These are phyloP conservation scores for Scaptomyza polygonia DNA, from an alignment of 2,888 invertebrate genomes.

Conservation along the genomic window DNA sequence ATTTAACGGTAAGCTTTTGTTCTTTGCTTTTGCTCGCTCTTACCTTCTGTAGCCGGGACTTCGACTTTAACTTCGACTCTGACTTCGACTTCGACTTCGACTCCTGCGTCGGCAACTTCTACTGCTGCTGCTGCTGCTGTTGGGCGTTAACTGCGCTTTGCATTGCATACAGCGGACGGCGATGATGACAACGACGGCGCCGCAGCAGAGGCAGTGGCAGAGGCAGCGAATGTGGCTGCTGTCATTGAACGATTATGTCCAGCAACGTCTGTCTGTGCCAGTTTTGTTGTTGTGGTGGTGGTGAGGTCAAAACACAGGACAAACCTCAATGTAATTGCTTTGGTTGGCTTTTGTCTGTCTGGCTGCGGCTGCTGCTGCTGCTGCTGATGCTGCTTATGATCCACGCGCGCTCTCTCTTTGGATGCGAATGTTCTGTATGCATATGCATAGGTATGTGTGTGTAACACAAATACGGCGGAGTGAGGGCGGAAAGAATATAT, in stretches of 20 bases:
- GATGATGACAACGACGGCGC: constrained; percentile 28
- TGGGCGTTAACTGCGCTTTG: constrained; percentile 61
- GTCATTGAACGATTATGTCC: constrained; percentile 69
- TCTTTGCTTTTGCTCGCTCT: constrained; percentile 7
- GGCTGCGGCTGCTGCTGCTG: constrained; percentile 7
- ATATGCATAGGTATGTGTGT: constrained; percentile 6
- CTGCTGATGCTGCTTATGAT: constrained; percentile 8
- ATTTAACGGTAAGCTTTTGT: neutral
- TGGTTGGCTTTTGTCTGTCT: constrained; percentile 11
- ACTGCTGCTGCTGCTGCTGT: constrained; percentile 8
- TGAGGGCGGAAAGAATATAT: constrained; percentile 31
- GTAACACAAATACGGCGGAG: constrained; percentile 6
- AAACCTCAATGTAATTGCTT: constrained; percentile 23
- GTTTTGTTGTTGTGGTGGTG: constrained; percentile 20
- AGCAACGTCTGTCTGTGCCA: constrained; percentile 27
- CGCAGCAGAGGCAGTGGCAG: constrained; percentile 37
- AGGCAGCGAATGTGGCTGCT: constrained; percentile 47
- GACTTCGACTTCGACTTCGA: neutral
- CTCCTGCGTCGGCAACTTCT: constrained; percentile 1
- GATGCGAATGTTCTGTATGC: constrained; percentile 1
- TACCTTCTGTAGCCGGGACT: constrained; percentile 31
- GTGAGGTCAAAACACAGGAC: constrained; percentile 20
- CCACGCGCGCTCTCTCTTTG: constrained; percentile 27
- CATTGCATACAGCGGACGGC: constrained; percentile 34
- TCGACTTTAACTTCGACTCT: neutral